A percentile compares a stretch with the other conserved stretches of the same genome.
Conservation (phyloP, 2,113 vertebrate species). For the Cygnus buccinator region DNA sequence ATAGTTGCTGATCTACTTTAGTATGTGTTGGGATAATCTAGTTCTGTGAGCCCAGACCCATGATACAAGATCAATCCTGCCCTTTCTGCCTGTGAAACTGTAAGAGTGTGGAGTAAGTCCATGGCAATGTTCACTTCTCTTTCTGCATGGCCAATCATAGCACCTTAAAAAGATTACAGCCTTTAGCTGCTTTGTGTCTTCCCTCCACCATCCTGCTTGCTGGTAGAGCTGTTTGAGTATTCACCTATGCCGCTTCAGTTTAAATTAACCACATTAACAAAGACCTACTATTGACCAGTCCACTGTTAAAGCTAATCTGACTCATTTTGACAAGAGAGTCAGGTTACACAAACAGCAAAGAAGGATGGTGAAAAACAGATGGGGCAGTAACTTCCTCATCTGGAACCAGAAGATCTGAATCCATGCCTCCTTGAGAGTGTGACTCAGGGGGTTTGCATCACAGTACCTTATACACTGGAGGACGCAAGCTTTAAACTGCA, state of each 20-base stretch:
- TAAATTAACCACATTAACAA: background rate
- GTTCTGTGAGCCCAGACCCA: background rate
- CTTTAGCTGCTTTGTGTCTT: background rate
- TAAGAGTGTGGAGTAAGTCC: background rate
- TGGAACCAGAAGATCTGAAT: background rate
- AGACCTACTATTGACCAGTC: background rate
- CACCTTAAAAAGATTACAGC: constrained; percentile 7
- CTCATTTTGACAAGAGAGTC: background rate
- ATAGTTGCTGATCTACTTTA: background rate
- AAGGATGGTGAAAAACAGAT: constrained; percentile 35
- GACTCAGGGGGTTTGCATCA: constrained; percentile 29
- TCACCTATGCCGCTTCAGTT: background rate
- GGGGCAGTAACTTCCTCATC: constrained; percentile 33
- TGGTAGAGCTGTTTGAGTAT: background rate
- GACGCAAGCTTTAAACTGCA: background rate
- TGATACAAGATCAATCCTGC: background rate
- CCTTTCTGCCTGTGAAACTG: background rate
- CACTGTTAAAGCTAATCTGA: background rate
- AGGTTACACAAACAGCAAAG: constrained; percentile 13
- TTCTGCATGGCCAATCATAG: background rate
- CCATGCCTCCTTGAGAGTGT: constrained; percentile 12
- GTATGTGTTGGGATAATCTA: background rate
- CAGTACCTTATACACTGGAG: background rate
- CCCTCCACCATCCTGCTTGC: rapidly evolving
- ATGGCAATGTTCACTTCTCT: background rate